Evolutionary conservation across 2,888 invertebrate species (phyloP).

Genomic region (Maniola hyperantus): DNA sequence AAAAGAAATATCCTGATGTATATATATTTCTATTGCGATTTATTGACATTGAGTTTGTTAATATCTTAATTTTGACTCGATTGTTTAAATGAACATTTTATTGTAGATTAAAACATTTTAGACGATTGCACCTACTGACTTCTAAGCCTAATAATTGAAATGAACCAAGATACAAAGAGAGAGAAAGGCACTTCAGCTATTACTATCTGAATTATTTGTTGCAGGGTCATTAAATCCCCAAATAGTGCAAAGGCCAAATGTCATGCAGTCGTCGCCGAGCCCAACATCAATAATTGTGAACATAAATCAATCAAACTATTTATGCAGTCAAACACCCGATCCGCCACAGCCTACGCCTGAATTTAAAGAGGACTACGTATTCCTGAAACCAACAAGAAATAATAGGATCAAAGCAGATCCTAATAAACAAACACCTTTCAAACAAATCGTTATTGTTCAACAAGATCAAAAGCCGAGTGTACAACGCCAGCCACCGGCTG

Average conservation of each 20-base stretch:
- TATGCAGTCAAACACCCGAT: conserved; percentile 64
- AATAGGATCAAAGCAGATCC: conserved; percentile 37
- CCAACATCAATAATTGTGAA: conserved; percentile 74
- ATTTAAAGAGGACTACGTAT: conserved; percentile 43
- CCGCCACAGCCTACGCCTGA: conserved; percentile 38
- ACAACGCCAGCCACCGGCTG: conserved; percentile 31
- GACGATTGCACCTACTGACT: too few species aligned
- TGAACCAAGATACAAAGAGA: neutral
- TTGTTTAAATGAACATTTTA: too few species aligned
- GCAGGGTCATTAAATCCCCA: conserved; percentile 61
- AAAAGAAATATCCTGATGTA: too few species aligned
- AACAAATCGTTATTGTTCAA: conserved; percentile 63
- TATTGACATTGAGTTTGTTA: too few species aligned
- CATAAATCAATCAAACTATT: conserved; percentile 75
- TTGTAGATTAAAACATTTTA: too few species aligned
- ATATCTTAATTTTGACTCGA: too few species aligned
- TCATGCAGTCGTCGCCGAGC: conserved; percentile 73
- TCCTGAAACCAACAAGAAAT: conserved; percentile 54
- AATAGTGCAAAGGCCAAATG: conserved; percentile 61
- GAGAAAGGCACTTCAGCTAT: neutral
- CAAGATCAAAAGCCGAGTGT: conserved; percentile 40
- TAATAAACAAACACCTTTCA: conserved; percentile 51
- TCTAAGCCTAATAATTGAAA: too few species aligned
- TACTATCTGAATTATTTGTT: conserved; percentile 24
- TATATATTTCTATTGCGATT: too few species aligned